Evolutionary conservation across 2,888 invertebrate species (phyloP).

Genomic region (Lasioglossum zephyrum): DNA sequence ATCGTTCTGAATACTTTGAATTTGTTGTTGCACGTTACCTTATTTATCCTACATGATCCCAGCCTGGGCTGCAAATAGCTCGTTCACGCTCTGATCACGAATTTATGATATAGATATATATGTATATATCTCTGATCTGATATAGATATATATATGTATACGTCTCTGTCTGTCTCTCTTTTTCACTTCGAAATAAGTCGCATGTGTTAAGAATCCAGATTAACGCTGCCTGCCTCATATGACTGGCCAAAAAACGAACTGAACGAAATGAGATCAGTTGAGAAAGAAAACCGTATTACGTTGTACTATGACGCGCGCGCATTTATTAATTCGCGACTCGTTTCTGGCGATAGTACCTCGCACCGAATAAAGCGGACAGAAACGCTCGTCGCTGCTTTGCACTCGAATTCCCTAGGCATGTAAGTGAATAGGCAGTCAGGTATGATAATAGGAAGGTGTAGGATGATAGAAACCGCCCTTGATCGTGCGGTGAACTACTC

Average conservation of each 20-base stretch:
- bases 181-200: slow-evolving; percentile 66
- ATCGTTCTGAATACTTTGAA: slow-evolving; percentile 68
- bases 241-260: slow-evolving; percentile 57
- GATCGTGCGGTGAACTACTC: not conserved
- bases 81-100: slow-evolving; percentile 60
- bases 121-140: slow-evolving; percentile 40
- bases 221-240: slow-evolving; percentile 73
- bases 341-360: slow-evolving; percentile 57
- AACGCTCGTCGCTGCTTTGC: slow-evolving; percentile 51
- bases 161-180: not conserved
- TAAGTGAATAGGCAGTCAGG: slow-evolving; percentile 16
- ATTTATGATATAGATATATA: slow-evolving; percentile 48
- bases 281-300: slow-evolving; percentile 6
- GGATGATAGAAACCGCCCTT: not conserved
- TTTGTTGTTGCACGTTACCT: slow-evolving; percentile 74
- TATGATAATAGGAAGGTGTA: not conserved
- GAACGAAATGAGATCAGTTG: not conserved
- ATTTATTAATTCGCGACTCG: slow-evolving; percentile 49
- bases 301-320: slow-evolving; percentile 47
- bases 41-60: slow-evolving; percentile 68
- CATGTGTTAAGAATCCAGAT: slow-evolving; percentile 80
- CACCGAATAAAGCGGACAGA: slow-evolving; percentile 60
- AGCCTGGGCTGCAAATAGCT: slow-evolving; percentile 72
- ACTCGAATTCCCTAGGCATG: slow-evolving; percentile 54
- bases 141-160: not conserved